phyloP scores from a whole-genome alignment of 2,113 vertebrate species.

The Eonycteris spelaea region DNA sequence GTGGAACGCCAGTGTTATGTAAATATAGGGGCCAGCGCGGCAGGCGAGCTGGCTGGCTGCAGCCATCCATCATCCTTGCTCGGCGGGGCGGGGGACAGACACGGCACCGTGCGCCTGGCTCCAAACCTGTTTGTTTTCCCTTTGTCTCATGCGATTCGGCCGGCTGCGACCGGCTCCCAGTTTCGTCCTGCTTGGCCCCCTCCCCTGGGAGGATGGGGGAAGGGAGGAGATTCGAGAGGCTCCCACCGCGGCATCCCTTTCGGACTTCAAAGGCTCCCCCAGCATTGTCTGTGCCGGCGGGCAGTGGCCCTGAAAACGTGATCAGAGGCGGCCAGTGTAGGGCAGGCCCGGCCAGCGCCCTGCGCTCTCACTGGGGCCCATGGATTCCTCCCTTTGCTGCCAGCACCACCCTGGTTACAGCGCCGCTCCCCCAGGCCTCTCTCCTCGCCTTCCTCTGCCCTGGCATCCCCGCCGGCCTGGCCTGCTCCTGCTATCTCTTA shows the following conservation, averaged over 20 bases:
- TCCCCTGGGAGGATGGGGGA: constrained; percentile 33
- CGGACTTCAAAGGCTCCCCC: constrained; percentile 95
- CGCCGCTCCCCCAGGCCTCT: constrained; percentile 62
- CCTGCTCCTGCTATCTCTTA: neutral
- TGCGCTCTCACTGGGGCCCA: constrained; percentile 83
- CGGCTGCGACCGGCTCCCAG: constrained; percentile 87
- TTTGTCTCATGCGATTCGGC: constrained; percentile 87
- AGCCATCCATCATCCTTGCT: constrained; percentile 96
- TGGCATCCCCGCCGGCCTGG: constrained; percentile 59
- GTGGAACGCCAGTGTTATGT: constrained; percentile 95
- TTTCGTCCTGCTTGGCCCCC: constrained; percentile 81
- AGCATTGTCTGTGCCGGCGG: constrained; percentile 93
- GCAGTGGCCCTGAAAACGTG: constrained; percentile 94
- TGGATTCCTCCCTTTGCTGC: constrained; percentile 89
- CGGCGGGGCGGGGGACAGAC: constrained; percentile 87
- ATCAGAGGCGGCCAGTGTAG: constrained; percentile 97
- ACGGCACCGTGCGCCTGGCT: constrained; percentile 92
- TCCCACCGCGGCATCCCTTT: constrained; percentile 88
- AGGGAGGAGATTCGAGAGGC: constrained; percentile 59
- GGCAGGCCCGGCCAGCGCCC: constrained; percentile 92
- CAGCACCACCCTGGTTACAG: constrained; percentile 90
- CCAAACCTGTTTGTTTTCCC: constrained; percentile 97
- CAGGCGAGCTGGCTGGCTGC: constrained; percentile 88
- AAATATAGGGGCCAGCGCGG: constrained; percentile 87
- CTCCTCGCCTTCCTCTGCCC: constrained; percentile 66